These are phyloP conservation scores for Furcifer pardalis DNA, from an alignment of 2,797 vertebrate genomes.

Conservation along the genomic window DNA sequence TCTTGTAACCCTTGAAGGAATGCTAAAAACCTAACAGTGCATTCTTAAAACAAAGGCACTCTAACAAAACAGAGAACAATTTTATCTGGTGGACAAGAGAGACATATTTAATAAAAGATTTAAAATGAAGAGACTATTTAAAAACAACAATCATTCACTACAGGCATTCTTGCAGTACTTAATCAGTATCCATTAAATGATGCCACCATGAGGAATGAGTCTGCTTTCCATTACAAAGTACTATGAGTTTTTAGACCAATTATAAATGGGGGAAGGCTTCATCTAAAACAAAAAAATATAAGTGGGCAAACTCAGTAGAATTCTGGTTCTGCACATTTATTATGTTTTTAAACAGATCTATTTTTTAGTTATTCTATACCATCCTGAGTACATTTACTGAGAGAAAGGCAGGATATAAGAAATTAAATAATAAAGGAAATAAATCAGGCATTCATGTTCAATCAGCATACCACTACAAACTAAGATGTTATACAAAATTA, in stretches of 20 bases:
- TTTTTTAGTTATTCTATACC: too few species aligned
- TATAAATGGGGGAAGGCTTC: background rate
- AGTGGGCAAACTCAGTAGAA: background rate
- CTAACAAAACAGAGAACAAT: slow-evolving; percentile 2
- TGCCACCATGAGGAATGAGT: background rate
- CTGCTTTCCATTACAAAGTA: background rate
- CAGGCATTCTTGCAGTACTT: background rate
- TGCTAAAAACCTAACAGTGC: background rate
- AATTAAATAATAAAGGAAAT: background rate
- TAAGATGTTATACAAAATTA: background rate
- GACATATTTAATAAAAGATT: slow-evolving; percentile 7
- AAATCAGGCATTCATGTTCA: background rate
- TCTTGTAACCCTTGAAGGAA: background rate
- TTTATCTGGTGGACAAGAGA: background rate
- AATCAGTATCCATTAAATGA: background rate
- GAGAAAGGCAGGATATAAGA: too few species aligned
- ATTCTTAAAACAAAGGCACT: slow-evolving; percentile 21
- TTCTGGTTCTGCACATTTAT: background rate
- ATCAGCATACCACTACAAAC: background rate
- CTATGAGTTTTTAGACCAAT: background rate
- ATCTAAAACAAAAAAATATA: background rate
- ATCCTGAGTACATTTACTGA: too few species aligned
- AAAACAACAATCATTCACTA: background rate
- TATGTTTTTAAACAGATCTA: too few species aligned
- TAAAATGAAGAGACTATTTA: background rate